Base-by-base conservation (phyloP, 2,113 vertebrate genomes). In the Rattus norvegicus region DNA sequence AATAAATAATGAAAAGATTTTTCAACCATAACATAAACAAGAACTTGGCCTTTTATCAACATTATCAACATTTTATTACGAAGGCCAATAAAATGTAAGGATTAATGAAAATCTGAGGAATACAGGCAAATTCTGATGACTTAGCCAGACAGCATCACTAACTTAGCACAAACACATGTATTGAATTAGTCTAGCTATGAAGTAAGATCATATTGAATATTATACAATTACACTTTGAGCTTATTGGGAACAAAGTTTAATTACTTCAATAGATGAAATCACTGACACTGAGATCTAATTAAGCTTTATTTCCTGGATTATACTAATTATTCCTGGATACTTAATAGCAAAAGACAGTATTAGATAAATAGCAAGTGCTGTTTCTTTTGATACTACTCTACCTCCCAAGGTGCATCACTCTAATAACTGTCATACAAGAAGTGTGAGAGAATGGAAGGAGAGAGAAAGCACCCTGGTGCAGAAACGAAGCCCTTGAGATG, bases 351-450 rank as follows among this genome's bases (percentile, higher is more conserved):
- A 90, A 90, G 85, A 61, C 39, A 91, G 52, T 49, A 54, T 89
- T 81, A 17, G 2, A 75, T 88, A 95, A 93, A 87, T 84, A 95
- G 69, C 30, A 95, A 97, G 91, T 70, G 76, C 72, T 80, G 56
- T 90, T 93, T 69, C 54, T 97, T 91, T 96, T 88, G 94, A 90
- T 80, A 89, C 81, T 63, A 36, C 17, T 93, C 43, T 96, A 93
- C 83, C 61, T 95, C 91, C 96, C 94, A 96, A 91, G 83, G 88
- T 61, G 67, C 2, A 91, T 80, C 97, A 95, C 43, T 70, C 73
- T 91, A 92, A 65, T 91, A 95, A 95, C 89, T 91, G 92, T 95
- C 63, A 92, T 95, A 95, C 75, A 96, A 90, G 93, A 80, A 13
- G 94, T 49, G 65, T 77, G 9, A 33, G 33, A 26, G 14, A 36